Conservation (phyloP, 1,140 invertebrate genomes). For the Episyrphus balteatus region DNA sequence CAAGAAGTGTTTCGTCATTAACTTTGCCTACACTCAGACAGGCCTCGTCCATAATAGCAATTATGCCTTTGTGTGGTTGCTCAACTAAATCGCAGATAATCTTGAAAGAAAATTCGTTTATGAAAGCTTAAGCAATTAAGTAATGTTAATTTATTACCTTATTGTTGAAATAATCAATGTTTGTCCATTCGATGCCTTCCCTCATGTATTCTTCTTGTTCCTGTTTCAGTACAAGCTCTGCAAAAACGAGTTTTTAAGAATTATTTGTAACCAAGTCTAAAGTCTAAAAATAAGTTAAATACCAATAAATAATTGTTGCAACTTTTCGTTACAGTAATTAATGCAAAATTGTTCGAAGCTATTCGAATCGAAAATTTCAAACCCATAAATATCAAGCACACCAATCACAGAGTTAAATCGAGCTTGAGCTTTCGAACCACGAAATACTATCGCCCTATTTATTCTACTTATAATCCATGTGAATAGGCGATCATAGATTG, state of each 20-base stretch:
- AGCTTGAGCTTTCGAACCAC: conserved; percentile 27
- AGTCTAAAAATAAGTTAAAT: conserved; percentile 5
- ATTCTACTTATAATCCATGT: conserved; percentile 84
- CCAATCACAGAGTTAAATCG: conserved; percentile 73
- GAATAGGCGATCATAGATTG: conserved; percentile 85
- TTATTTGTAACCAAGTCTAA: neutral
- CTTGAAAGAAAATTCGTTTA: conserved; percentile 8
- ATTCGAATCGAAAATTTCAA: conserved; percentile 93
- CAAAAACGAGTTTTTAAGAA: conserved; percentile 8
- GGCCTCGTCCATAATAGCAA: conserved; percentile 90
- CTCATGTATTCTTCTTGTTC: conserved; percentile 90
- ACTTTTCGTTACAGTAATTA: conserved; percentile 95
- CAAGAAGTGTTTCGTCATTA: conserved; percentile 80
- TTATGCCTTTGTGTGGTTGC: conserved; percentile 76
- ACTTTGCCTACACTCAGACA: conserved; percentile 90
- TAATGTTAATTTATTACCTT: conserved; percentile 39
- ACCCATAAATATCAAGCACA: conserved; percentile 94
- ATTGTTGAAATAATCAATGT: conserved; percentile 87
- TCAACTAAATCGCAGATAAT: conserved; percentile 91
- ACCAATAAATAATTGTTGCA: conserved; percentile 94
- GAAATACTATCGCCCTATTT: conserved; percentile 62
- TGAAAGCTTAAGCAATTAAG: neutral
- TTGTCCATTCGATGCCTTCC: conserved; percentile 87
- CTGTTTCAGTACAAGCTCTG: conserved; percentile 87
- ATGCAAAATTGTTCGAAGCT: conserved; percentile 93